phyloP scores from a whole-genome alignment of 2,113 vertebrate genomes.

The Sphyrna mokarran region DNA sequence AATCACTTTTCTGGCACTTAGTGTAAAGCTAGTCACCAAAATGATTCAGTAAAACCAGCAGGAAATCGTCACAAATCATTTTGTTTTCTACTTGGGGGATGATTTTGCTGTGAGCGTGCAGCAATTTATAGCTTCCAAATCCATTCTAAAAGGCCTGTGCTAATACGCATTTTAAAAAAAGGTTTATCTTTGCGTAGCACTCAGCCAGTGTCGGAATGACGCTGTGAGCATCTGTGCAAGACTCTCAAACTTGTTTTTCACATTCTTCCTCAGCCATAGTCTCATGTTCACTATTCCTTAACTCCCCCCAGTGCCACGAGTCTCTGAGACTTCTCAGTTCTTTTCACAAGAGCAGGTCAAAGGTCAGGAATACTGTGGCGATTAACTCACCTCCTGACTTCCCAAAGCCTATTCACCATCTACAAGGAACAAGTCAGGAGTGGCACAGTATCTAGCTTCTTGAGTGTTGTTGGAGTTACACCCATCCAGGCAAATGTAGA shows the following conservation, averaged over 20 bases:
- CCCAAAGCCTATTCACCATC: too few relatives aligned
- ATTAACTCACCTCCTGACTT: too few relatives aligned
- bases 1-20: constrained; percentile 5
- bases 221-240: background rate
- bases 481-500: too few relatives aligned
- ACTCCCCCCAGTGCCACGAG: background rate
- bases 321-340: background rate
- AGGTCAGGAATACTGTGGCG: too few relatives aligned
- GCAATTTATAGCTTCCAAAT: background rate
- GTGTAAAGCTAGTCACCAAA: background rate
- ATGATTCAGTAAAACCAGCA: background rate
- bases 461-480: too few relatives aligned
- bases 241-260: background rate
- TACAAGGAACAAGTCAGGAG: too few relatives aligned
- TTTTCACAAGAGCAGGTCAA: too few relatives aligned
- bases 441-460: too few relatives aligned
- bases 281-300: background rate
- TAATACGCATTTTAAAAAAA: background rate
- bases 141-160: background rate
- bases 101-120: background rate
- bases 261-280: background rate
- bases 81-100: background rate
- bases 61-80: constrained; percentile 20
- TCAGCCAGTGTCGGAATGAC: background rate
- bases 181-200: background rate